Evolutionary conservation across 1,140 invertebrate genomes (phyloP), one percentile per base, ranked within the genome.

Genomic region (Pantala flavescens): DNA sequence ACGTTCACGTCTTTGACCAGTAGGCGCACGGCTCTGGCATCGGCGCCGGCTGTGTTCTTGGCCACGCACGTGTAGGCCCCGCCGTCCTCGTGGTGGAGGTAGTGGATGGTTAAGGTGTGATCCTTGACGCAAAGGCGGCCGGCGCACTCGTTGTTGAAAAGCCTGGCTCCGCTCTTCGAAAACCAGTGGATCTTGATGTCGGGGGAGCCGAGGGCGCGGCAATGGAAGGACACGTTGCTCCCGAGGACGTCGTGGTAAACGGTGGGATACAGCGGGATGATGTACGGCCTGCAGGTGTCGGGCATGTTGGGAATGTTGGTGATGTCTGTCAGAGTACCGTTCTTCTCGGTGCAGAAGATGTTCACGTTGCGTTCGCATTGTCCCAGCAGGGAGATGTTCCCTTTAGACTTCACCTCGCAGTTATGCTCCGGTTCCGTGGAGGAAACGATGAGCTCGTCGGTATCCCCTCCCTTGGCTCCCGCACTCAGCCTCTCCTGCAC

Each of bases 1-100:
- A 79, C 74, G 71, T 79, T 78, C 11, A 75, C 24, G 28, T 73
- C 76, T 12, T 63, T 71, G 14, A 77, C 76, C 10, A 43, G 43
- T 9, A 77, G 42, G 19, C 16, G 71, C 19, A 77, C 76, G 2
- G 72, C 36, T 9, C 76, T 71, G 16, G 43, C 70, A 23, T 73
- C 72, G 0, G 23, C 72, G 11, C 76, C 76, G 19, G 43, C 28
- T 7, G 16, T 21, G 42, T 75, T 74, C 0, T 24, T 36, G 0
- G 74, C 76, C 63, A 74, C 70, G 23, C 76, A 77, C 9, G 23
- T 73, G 70, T 75, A 75, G 10, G 70, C 19, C 7, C 76, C 76
- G 28, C n/a, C 36, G 74, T 77, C 76, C 16, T 77, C 73, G 10
- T 72, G 63, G 63, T 76, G 76, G 55, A 76, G 43, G 23, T 75